phyloP scores from a whole-genome alignment of 2,113 vertebrate species.

The Ranitomeya imitator region DNA sequence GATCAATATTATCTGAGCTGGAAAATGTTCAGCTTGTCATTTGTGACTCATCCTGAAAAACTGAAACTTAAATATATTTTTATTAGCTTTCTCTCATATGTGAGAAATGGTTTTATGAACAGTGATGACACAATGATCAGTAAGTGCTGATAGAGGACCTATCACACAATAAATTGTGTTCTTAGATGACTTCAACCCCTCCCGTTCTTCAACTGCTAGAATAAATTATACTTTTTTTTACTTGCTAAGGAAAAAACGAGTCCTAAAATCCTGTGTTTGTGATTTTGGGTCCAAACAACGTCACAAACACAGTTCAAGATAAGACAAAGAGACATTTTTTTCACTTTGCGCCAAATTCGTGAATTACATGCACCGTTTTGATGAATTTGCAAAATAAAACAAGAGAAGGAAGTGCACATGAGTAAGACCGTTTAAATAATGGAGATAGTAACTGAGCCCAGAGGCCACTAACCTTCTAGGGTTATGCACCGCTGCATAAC shows the following conservation, averaged over 20 bases:
- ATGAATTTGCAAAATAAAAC: no score
- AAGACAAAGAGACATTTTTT: no score
- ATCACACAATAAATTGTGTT: conserved; percentile 6
- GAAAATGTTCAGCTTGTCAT: not conserved
- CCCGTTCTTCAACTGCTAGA: conserved; percentile 48
- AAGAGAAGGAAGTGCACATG: no score
- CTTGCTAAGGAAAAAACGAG: conserved; percentile 40
- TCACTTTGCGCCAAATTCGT: no score
- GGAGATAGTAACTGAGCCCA: no score
- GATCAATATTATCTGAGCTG: not conserved
- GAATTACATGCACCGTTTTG: no score
- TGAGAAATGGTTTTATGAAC: not conserved
- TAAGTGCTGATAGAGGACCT: conserved; percentile 9
- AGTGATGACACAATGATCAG: not conserved
- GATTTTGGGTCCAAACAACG: no score
- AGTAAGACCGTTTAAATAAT: no score
- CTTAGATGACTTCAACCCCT: conserved; percentile 44
- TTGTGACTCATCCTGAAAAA: not conserved
- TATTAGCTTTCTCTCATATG: conserved; percentile 21
- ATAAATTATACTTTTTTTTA: conserved; percentile 55
- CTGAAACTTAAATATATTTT: not conserved
- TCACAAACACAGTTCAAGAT: no score
- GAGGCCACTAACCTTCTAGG: no score
- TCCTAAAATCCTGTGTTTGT: conserved; percentile 46
- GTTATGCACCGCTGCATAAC: no score